Base-by-base conservation (phyloP, 2,888 invertebrate genomes). In the Campoplex capitator region DNA sequence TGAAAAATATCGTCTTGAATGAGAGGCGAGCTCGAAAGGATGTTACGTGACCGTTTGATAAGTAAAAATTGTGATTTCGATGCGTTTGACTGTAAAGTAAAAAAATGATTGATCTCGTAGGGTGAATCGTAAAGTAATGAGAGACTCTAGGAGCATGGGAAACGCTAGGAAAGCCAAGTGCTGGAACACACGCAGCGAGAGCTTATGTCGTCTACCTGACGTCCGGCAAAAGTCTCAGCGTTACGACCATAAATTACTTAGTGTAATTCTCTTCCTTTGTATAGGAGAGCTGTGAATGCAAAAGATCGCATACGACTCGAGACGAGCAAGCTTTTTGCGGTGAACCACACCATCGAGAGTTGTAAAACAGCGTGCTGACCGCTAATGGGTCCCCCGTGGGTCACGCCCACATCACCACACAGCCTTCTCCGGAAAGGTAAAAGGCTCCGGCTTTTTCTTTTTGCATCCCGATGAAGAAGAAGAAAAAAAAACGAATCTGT, bases 241-340 rank as follows among this genome's bases (percentile, higher is more conserved):
- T 74, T 79, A 83, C 80, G 85, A 88, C 90, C 92, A 91, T 92
- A 93, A 93, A 92, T 93, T 92, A 91, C 91, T 91, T 91, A 90
- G 90, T 87, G 90, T 91, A 89, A 83, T 78, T 83, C 67, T 79
- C 75, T 81, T 28, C 35, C 45, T 83, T 81, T 67, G 75, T 48
- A 23, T 23, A 67, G 48, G 71, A 28, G 67, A 77, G 78, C 68
- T 77, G 71, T 68, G 81, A 87, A 78, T 85, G 76, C 77, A 54
- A 79, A 81, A 83, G 84, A 81, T 82, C 71, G 86, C 62, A 56
- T 65, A 42, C 35, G 77, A 18, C 42, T 65, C 80, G 62, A 48
- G 70, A 75, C 71, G 84, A 80, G 80, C 67, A 83, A 83, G 83
- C 76, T 85, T 90, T 91, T 92, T 92, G 93, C 90, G 93, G 92